These are phyloP conservation scores for Tokudaia muenninki DNA, from an alignment of 2,797 vertebrate species.

Conservation along the genomic window DNA sequence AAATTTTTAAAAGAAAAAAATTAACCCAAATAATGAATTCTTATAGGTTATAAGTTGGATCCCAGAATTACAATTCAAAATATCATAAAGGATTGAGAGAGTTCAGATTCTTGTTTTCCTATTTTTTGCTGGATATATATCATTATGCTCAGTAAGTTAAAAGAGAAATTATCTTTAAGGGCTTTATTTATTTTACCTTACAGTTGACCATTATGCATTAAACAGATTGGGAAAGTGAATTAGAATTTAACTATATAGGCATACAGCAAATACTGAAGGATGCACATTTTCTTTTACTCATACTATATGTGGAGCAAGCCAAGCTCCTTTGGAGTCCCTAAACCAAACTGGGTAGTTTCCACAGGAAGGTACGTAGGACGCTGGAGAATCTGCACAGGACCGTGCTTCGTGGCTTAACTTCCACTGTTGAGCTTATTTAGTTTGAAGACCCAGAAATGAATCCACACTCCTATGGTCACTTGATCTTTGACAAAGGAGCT, in stretches of 20 bases:
- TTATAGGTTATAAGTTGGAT: neutral
- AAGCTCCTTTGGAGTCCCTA: neutral
- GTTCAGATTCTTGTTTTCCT: neutral
- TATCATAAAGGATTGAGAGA: neutral
- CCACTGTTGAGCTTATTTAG: neutral
- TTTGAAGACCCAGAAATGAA: no score
- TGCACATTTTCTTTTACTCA: neutral
- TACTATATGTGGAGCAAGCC: neutral
- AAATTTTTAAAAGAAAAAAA: neutral
- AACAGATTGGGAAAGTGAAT: neutral
- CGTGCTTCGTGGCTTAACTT: neutral
- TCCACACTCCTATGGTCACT: no score
- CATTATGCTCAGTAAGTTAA: neutral
- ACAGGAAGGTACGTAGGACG: neutral
- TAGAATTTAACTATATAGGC: neutral
- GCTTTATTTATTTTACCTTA: conserved; percentile 30
- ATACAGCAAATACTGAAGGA: neutral
- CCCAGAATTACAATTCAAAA: conserved; percentile 24
- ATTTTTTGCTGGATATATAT: conserved; percentile 4
- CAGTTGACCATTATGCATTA: neutral
- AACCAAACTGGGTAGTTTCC: neutral
- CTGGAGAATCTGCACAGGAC: neutral
- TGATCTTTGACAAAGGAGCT: no score
- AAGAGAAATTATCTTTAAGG: neutral
- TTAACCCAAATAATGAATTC: neutral